Conservation (phyloP, 2,888 invertebrate genomes). For the Fragum fragum region DNA sequence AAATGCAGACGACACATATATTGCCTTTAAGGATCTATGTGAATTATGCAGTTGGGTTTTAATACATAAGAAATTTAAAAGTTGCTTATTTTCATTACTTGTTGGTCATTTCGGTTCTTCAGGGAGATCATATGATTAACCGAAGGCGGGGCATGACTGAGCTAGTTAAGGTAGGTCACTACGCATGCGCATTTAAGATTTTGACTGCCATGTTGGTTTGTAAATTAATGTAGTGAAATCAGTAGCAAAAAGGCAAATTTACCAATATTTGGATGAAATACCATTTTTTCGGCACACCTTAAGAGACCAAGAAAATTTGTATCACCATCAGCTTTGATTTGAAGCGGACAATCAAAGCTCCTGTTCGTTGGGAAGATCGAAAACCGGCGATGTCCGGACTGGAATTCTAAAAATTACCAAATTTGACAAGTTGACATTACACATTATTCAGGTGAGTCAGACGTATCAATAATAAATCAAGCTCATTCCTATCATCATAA, state of each 20-base stretch:
- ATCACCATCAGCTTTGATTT: background rate
- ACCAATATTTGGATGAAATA: background rate
- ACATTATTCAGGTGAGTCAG: conserved; percentile 53
- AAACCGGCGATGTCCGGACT: conserved; percentile 25
- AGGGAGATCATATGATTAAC: conserved; percentile 7
- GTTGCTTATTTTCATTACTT: no score
- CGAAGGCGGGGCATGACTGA: conserved; percentile 67
- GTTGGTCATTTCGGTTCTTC: no score
- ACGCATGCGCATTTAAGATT: conserved; percentile 70
- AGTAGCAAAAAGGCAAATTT: background rate
- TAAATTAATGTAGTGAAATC: conserved; percentile 14
- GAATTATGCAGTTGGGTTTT: no score
- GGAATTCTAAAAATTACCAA: background rate
- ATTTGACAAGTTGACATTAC: conserved; percentile 55
- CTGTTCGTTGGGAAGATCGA: background rate
- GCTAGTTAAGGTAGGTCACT: conserved; percentile 70
- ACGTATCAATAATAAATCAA: background rate
- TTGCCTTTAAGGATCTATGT: no score
- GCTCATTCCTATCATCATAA: no score
- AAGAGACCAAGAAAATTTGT: background rate
- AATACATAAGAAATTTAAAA: no score
- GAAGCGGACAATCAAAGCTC: background rate
- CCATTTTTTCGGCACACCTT: background rate
- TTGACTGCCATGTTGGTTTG: conserved; percentile 64
- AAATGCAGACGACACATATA: no score